These are phyloP conservation scores for Oscheius sp. DNA, from an alignment of 1,140 invertebrate genomes.

Conservation along the genomic window DNA sequence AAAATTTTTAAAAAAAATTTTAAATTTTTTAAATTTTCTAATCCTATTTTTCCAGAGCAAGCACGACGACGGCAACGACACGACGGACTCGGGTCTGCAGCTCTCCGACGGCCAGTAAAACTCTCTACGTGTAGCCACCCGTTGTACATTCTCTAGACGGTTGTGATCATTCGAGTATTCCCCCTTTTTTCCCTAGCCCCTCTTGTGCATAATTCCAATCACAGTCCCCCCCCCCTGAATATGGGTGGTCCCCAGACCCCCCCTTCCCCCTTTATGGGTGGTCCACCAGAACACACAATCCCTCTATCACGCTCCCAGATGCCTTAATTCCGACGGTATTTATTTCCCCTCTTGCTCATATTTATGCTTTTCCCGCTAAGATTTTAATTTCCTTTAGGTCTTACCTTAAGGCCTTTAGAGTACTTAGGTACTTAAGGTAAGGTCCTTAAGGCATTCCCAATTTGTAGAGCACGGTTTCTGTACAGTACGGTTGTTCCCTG, in stretches of 20 bases:
- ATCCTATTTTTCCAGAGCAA: not conserved
- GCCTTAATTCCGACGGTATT: not conserved
- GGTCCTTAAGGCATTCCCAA: too few relatives aligned
- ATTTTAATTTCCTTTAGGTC: too few relatives aligned
- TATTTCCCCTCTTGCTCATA: not conserved
- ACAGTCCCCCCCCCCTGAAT: not conserved
- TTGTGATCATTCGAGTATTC: not conserved
- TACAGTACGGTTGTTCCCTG: not conserved
- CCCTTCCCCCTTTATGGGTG: too few relatives aligned
- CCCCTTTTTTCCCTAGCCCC: not conserved
- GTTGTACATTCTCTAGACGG: not conserved
- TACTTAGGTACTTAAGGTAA: too few relatives aligned
- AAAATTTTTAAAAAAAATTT: not conserved
- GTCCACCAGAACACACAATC: too few relatives aligned
- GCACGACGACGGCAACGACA: constrained; percentile 38
- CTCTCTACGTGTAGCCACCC: not conserved
- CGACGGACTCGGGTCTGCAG: constrained; percentile 34
- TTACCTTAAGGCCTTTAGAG: too few relatives aligned
- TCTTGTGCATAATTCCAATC: constrained; percentile 4
- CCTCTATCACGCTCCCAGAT: too few relatives aligned
- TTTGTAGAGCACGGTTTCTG: not conserved
- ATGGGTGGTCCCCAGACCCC: too few relatives aligned
- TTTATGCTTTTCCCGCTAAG: too few relatives aligned
- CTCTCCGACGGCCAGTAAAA: constrained; percentile 21
- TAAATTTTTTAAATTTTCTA: not conserved